Evolutionary conservation across 2,113 vertebrate genomes (phyloP).

Genomic region (Leptobrachium leishanense): DNA sequence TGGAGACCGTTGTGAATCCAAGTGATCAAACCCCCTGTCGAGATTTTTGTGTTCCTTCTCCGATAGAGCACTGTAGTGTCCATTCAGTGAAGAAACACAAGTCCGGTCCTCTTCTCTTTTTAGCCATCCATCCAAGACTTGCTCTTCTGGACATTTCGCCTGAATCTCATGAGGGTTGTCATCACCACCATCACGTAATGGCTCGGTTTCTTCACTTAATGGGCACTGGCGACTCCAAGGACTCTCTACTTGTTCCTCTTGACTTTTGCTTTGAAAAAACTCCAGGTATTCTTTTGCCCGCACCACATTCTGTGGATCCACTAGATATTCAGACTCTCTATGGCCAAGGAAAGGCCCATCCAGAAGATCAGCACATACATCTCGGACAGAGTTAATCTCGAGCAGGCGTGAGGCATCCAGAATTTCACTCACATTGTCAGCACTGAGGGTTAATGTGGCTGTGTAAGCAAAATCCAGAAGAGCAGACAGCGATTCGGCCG

Average conservation of each 20-base stretch:
- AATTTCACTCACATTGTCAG: constrained; percentile 88
- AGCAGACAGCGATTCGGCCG: constrained; percentile 84
- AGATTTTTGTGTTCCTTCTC: constrained; percentile 62
- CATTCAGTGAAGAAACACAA: constrained; percentile 81
- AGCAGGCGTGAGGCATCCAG: constrained; percentile 90
- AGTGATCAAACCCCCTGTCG: constrained; percentile 65
- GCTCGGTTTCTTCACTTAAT: constrained; percentile 80
- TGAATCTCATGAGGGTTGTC: constrained; percentile 66
- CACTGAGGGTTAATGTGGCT: constrained; percentile 93
- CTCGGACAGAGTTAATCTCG: constrained; percentile 90
- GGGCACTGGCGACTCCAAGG: constrained; percentile 67
- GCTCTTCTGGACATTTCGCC: constrained; percentile 62
- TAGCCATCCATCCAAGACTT: constrained; percentile 59
- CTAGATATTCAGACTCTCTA: constrained; percentile 71
- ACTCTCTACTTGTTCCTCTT: constrained; percentile 67
- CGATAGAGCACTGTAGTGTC: constrained; percentile 71
- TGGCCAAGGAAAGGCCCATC: constrained; percentile 92
- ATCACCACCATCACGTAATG: constrained; percentile 63
- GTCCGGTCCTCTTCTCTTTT: constrained; percentile 66
- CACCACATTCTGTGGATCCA: constrained; percentile 85
- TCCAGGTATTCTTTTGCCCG: constrained; percentile 94
- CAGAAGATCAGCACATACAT: constrained; percentile 94
- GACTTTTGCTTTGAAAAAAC: constrained; percentile 88
- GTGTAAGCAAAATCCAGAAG: constrained; percentile 98
- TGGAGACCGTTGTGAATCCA: constrained; percentile 61